Evolutionary conservation across 2,113 vertebrate genomes (phyloP).

Genomic region (Xyliphius kryptos): DNA sequence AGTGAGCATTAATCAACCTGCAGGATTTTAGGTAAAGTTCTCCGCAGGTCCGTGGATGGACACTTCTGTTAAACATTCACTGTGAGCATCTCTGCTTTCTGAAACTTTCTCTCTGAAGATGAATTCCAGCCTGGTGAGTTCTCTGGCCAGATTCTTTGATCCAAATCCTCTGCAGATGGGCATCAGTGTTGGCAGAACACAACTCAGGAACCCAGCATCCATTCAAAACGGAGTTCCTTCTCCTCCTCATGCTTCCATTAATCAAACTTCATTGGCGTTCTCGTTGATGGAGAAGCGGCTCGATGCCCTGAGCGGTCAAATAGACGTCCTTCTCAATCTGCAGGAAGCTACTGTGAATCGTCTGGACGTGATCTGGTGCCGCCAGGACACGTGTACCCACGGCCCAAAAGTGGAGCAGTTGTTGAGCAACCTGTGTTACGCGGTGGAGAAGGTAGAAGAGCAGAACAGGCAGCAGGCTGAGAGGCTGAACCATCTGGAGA

Average conservation of each 20-base stretch:
- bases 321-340: slow-evolving; percentile 66
- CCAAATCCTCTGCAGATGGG: slow-evolving; percentile 59
- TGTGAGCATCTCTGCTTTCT: neutral
- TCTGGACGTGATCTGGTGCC: slow-evolving; percentile 58
- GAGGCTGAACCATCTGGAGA: slow-evolving; percentile 72
- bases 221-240: slow-evolving; percentile 30
- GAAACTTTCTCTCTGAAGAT: slow-evolving; percentile 36
- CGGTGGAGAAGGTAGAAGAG: slow-evolving; percentile 58
- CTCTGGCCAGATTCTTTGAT: slow-evolving; percentile 73
- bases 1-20: neutral
- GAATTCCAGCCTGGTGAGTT: slow-evolving; percentile 68
- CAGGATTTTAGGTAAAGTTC: neutral
- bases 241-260: slow-evolving; percentile 5
- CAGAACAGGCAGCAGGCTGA: slow-evolving; percentile 64
- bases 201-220: slow-evolving; percentile 40
- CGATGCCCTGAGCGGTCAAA: slow-evolving; percentile 69
- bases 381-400: slow-evolving; percentile 29
- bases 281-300: slow-evolving; percentile 61
- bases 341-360: slow-evolving; percentile 69
- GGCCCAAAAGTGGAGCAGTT: slow-evolving; percentile 50
- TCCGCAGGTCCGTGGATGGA: neutral
- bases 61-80: neutral
- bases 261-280: slow-evolving; percentile 34
- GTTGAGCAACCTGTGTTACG: slow-evolving; percentile 60
- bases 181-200: slow-evolving; percentile 1